A percentile compares a stretch with the other conserved stretches of the same genome.
These are phyloP conservation scores for Xiphorhynchus elegans DNA, from an alignment of 2,113 vertebrate genomes.

Conservation along the genomic window DNA sequence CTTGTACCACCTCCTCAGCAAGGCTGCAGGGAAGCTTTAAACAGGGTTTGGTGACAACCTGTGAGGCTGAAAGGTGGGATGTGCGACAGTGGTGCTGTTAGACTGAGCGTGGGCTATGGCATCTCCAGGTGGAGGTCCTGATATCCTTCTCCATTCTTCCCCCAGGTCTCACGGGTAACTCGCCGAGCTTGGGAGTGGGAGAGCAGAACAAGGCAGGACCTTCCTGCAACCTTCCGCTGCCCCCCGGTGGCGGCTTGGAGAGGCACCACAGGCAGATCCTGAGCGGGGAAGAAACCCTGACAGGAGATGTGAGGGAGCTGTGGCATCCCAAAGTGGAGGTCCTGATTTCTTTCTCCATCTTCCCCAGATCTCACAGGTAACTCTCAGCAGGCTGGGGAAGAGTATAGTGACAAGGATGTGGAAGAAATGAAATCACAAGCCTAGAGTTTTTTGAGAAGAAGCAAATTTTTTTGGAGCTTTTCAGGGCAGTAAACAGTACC, in stretches of 20 bases:
- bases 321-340: rapidly evolving
- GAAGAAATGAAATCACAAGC: not conserved
- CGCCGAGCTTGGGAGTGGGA: not conserved
- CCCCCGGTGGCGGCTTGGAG: not conserved
- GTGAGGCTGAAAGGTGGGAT: not conserved
- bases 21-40: not conserved
- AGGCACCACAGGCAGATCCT: not conserved
- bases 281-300: not conserved
- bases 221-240: conserved; percentile 32
- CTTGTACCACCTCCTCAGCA: not conserved
- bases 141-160: not conserved
- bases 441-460: not conserved
- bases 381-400: not conserved
- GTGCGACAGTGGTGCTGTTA: not conserved
- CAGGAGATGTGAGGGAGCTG: not conserved
- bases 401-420: not conserved
- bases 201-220: not conserved
- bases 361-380: not conserved
- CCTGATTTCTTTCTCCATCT: not conserved
- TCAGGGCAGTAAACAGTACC: not conserved
- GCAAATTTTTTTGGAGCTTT: not conserved
- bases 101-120: not conserved
- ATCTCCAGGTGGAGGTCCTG: not conserved
- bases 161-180: rapidly evolving
- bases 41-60: not conserved